phyloP scores from a whole-genome alignment of 2,797 vertebrate genomes.

The Lateolabrax maculatus region DNA sequence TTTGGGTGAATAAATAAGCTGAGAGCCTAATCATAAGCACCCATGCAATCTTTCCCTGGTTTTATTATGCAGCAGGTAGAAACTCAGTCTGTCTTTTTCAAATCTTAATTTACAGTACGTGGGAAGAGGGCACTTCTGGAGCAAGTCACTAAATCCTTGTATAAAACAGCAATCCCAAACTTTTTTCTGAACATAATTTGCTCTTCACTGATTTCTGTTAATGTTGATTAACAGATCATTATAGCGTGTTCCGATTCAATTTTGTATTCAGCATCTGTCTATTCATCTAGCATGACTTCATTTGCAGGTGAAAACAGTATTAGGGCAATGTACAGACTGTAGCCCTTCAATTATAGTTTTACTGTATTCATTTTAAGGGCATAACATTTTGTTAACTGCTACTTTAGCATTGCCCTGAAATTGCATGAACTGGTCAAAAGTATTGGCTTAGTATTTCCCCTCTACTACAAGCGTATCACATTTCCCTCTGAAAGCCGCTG shows the following conservation, averaged over 20 bases:
- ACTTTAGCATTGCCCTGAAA: constrained; percentile 52
- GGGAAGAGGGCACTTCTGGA: background rate
- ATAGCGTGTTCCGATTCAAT: background rate
- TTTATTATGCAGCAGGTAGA: constrained; percentile 10
- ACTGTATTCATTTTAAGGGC: constrained; percentile 4
- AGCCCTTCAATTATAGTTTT: background rate
- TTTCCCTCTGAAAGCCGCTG: constrained; percentile 79
- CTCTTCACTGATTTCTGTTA: background rate
- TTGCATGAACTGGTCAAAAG: constrained; percentile 66
- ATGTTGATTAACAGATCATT: too few species aligned
- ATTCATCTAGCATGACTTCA: background rate
- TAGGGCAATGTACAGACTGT: background rate
- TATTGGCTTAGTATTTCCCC: constrained; percentile 75
- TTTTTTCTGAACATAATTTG: background rate
- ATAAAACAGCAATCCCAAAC: background rate
- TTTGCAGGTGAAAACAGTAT: background rate
- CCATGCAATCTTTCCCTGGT: background rate
- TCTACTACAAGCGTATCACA: constrained; percentile 76
- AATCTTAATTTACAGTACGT: too few species aligned
- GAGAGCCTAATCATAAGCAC: background rate
- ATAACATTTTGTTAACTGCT: constrained; percentile 40
- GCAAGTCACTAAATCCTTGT: background rate
- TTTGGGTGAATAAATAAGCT: constrained; percentile 5
- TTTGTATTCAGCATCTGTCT: background rate
- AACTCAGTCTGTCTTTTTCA: background rate